Evolutionary conservation across 2,888 invertebrate species (phyloP).

Genomic region (Odontocolon sp.): DNA sequence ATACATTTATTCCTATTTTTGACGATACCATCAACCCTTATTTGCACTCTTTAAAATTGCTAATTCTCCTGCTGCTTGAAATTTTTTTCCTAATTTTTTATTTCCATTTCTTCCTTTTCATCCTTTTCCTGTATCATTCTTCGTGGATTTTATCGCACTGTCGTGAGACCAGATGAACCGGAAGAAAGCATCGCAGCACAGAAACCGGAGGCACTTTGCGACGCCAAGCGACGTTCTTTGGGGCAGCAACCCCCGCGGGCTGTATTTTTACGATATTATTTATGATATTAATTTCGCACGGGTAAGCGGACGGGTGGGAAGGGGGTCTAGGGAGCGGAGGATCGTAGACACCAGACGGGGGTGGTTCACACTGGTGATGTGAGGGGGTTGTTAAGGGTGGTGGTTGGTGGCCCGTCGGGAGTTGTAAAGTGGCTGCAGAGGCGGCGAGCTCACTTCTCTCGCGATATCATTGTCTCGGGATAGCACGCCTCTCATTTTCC

Average conservation of each 20-base stretch:
- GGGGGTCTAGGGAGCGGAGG: conserved; percentile 29
- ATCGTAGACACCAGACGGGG: conserved; percentile 25
- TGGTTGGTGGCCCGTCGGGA: conserved; percentile 72
- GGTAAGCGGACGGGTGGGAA: conserved; percentile 60
- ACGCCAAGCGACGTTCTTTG: conserved; percentile 54
- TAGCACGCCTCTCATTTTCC: conserved; percentile 39
- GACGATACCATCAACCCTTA: background rate
- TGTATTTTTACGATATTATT: conserved; percentile 80
- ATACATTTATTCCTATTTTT: no score
- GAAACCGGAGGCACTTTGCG: conserved; percentile 54
- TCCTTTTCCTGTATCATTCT: conserved; percentile 17
- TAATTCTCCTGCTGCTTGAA: no score
- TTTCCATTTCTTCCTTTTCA: conserved; percentile 31
- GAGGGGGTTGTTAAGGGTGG: conserved; percentile 50
- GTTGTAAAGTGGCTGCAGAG: conserved; percentile 76
- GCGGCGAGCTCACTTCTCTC: conserved; percentile 70
- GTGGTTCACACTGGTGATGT: background rate
- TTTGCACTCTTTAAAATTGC: conserved; percentile 8
- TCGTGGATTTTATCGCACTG: conserved; percentile 14
- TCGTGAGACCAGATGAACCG: conserved; percentile 6
- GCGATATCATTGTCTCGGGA: conserved; percentile 80
- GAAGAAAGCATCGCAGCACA: conserved; percentile 23
- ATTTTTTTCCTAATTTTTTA: conserved; percentile 49
- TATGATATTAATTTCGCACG: conserved; percentile 80
- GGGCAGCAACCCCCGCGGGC: conserved; percentile 64